Evolutionary conservation across 1,140 invertebrate species (phyloP), one percentile per base, ranked within the genome.

Genomic region (Drosophila sulfurigaster): DNA sequence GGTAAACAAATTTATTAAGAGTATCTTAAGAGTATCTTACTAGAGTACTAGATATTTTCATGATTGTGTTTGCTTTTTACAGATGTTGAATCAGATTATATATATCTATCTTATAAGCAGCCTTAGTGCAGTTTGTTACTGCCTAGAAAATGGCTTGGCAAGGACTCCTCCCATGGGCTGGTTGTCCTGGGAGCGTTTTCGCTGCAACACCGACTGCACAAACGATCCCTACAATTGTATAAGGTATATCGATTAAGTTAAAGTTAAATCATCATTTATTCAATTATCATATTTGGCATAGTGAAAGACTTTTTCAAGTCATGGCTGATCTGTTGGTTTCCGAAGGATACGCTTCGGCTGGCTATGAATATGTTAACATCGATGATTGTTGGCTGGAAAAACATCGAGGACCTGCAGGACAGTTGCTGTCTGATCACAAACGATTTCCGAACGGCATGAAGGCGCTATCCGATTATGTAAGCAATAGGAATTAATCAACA

Each of bases 381-480:
- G 98, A 99, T 91, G 98, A 99, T 93, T 99, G 98, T 93, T 99
- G 98, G 98, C 93, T 98, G 64, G 96, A 97, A 75, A 96, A 96
- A 78, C 95, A 96, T 64, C 93, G 98, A 49, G 96, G 96, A 86
- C 91, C 94, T 8, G 93, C 94, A 76, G 97, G 97, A 15, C 94
- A 95, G 74, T 94, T 99, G n/a, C 95, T 97, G 66, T 95, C 98
- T 6, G 98, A 99, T 93, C 94, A 96, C 51, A 94, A 95, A 67
- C 93, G 98, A 75, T 99, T 99, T 93, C 98, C 98, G 1, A 96
- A 95, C 92, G 98, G 98, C 78, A 99, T 99, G 92, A 97, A 96
- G 93, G 96, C 95, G 73, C 94, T 99, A 32, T 94, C 97, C 52
- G 96, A 98, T 93, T 99, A 99, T 94, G 98, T 99, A 94, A 96